These are phyloP conservation scores for Halisarca cf. caerulea DNA, from an alignment of 37 sponge, comb jelly and placozoan species.

Conservation along the genomic window DNA sequence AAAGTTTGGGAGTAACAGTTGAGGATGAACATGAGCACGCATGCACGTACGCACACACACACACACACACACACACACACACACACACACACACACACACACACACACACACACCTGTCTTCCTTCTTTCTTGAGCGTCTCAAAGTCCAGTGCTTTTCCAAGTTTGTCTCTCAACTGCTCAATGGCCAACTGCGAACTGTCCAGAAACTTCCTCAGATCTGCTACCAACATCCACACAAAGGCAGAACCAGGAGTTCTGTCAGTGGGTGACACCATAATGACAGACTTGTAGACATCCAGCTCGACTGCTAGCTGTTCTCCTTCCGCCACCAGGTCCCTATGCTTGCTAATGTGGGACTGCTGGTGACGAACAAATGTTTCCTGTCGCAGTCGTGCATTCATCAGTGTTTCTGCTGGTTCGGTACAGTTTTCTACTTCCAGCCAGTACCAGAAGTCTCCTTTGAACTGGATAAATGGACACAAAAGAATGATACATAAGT, in stretches of 20 bases:
- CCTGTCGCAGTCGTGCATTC: neutral
- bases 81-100: constrained; percentile 29
- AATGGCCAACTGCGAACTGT: neutral
- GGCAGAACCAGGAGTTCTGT: neutral
- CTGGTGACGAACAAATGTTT: neutral
- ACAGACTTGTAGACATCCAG: neutral
- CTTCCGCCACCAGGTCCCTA: neutral
- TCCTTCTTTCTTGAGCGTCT: neutral
- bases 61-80: neutral
- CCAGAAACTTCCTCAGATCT: neutral
- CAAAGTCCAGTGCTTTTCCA: neutral
- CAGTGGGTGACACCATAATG: neutral
- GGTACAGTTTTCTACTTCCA: neutral
- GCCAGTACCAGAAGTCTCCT: constrained; percentile 26
- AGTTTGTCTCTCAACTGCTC: neutral
- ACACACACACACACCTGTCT: constrained; percentile 14
- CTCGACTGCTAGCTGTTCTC: neutral
- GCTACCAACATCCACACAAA: neutral
- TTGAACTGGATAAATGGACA: neutral
- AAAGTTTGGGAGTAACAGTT: too few species aligned
- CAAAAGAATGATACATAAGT: neutral
- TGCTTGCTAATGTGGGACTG: neutral
- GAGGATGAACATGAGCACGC: neutral
- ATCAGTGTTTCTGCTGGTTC: neutral
- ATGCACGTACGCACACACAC: neutral